Percentiles rank a stretch among this genome's conserved stretches.
Conservation (phyloP, 2,797 vertebrate species). For the Silurus lanzhouensis region DNA sequence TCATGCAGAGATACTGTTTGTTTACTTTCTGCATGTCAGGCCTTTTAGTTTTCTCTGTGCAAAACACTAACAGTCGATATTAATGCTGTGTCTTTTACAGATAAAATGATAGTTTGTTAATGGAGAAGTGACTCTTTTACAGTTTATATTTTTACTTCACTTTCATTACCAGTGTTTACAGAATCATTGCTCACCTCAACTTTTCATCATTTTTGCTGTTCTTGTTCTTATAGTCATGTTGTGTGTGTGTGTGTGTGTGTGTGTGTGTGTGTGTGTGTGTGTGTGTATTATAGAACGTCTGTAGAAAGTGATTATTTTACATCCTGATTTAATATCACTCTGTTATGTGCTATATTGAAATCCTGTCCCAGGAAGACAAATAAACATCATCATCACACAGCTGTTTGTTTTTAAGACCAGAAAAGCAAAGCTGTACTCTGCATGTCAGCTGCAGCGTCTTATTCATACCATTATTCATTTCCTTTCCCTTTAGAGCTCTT, state of each 20-base stretch:
- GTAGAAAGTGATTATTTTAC: background rate
- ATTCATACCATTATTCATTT: background rate
- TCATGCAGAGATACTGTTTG: background rate
- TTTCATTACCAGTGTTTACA: constrained; percentile 1
- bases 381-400: background rate
- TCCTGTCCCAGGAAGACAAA: background rate
- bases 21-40: background rate
- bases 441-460: background rate
- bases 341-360: background rate
- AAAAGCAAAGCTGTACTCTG: background rate
- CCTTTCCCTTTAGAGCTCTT: background rate
- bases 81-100: background rate
- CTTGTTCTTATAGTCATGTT: background rate
- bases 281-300: background rate
- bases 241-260: background rate
- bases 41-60: background rate
- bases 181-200: background rate
- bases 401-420: background rate
- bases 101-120: background rate
- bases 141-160: background rate
- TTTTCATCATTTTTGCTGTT: background rate
- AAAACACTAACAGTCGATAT: background rate
- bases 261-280: background rate
- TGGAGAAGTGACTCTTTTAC: background rate
- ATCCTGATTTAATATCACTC: background rate